Percentiles rank a stretch among this genome's conserved stretches.
Conservation (phyloP, 2,888 invertebrate genomes). For the Mythimna loreyi region DNA sequence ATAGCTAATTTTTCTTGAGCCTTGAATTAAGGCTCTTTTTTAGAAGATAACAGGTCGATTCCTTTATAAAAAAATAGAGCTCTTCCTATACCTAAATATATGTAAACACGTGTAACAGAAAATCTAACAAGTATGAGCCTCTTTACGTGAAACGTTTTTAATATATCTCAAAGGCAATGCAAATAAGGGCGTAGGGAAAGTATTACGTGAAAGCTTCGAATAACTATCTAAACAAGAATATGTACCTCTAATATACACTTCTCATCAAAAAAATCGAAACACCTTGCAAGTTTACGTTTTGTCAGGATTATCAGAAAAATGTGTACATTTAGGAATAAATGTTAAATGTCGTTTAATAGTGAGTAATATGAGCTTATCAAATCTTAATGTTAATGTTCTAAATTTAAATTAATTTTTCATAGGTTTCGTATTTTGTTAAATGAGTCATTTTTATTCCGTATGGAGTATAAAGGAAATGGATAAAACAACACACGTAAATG, state of each 20-base stretch:
- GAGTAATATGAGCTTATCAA: no score
- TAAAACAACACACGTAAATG: no score
- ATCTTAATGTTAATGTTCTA: no score
- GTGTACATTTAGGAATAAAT: no score
- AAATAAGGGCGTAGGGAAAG: neutral
- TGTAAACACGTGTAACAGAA: neutral
- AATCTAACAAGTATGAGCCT: neutral
- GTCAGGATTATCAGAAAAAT: no score
- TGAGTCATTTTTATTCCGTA: no score
- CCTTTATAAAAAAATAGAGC: neutral
- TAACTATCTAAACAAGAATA: neutral
- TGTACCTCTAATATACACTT: neutral
- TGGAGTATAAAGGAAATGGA: no score
- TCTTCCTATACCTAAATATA: neutral
- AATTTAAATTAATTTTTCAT: no score
- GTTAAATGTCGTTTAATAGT: no score
- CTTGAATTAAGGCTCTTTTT: neutral
- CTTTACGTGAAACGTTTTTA: neutral
- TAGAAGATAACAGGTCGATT: neutral
- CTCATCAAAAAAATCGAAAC: no score
- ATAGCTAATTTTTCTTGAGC: neutral
- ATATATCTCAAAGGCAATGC: neutral
- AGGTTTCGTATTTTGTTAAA: no score
- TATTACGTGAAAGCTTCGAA: constrained; percentile 6
- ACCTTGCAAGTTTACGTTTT: no score